Evolutionary conservation across 2,113 vertebrate genomes (phyloP).

Genomic region (Xyrauchen texanus): DNA sequence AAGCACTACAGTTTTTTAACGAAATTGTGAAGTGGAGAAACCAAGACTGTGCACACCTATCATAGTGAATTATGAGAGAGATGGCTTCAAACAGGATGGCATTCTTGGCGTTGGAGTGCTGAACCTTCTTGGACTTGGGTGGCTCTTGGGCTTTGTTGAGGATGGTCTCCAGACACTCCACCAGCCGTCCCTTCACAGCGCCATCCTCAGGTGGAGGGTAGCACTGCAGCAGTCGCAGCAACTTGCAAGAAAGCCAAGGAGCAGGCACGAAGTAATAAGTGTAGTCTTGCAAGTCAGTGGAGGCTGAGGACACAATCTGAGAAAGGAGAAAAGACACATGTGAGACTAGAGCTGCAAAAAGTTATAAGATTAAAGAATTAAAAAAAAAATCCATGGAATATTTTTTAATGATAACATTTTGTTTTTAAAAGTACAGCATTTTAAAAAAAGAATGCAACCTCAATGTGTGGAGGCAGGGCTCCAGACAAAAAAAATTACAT

Average conservation of each 20-base stretch:
- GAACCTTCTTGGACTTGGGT: conserved; percentile 94
- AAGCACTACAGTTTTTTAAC: too few relatives aligned
- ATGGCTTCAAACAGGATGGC: conserved; percentile 92
- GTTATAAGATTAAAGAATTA: too few relatives aligned
- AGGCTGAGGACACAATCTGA: conserved; percentile 91
- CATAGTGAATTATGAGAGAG: conserved; percentile 90
- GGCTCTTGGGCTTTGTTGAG: conserved; percentile 94
- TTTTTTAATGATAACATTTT: too few relatives aligned
- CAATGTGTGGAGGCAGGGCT: too few relatives aligned
- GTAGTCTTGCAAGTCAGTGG: conserved; percentile 90
- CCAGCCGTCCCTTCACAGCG: conserved; percentile 87
- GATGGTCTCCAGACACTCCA: conserved; percentile 90
- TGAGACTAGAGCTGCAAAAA: background rate
- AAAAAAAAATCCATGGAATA: too few relatives aligned
- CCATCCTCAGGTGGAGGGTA: conserved; percentile 88
- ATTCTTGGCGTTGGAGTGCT: conserved; percentile 93
- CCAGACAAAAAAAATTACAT: too few relatives aligned
- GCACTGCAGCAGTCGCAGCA: conserved; percentile 86
- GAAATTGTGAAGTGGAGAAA: too few relatives aligned
- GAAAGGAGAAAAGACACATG: background rate
- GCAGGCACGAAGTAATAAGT: conserved; percentile 93
- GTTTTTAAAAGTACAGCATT: too few relatives aligned
- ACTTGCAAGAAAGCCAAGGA: conserved; percentile 89
- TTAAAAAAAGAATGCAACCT: too few relatives aligned
- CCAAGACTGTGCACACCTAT: conserved; percentile 69